Base-by-base conservation (phyloP, 2,888 invertebrate species). In the Ypsolopha sequella region DNA sequence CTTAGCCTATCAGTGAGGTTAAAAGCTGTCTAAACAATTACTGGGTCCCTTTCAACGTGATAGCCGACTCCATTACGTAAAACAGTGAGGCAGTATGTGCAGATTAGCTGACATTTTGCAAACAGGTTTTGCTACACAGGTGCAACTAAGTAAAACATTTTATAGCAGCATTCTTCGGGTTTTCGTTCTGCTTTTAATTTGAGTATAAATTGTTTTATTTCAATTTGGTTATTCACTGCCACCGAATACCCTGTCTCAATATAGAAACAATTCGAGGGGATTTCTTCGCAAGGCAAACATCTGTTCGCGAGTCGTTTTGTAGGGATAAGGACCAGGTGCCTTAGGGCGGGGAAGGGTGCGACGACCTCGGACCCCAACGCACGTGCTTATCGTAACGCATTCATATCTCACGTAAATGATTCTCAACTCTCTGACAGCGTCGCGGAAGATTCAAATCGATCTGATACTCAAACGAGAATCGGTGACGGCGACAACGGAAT, bases 331-430 rank as follows among this genome's bases (percentile, higher is more conserved):
- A 72, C 85, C 84, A 84, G 84, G 84, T 85, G 82, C 68, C 68
- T 71, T 65, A 66, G 70, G 74, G 73, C 76, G 71, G 65, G 63
- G 65, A 64, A 79, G 80, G 82, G 80, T 76, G 79, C 82, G 77
- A 71, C 80, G 82, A 84, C 85, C 85, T 70, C 76, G 70, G 64
- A 58, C 61, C 76, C 74, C 76, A 72, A 73, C 66, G 66, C 68
- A 65, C 70, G 69, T 67, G 65, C 64, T 47, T 45, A 33, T 38
- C 41, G 47, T 41, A 41, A 50, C 46, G 53, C 50, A 50, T 44
- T 35, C 44, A 44, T 36, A 36, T 36, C 47, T 38, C 47, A 13
- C 47, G 11, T 11, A 13, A 11, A 36, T 38, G 47, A 47, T 11
- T 47, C 47, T 47, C 36, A 36, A 47, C 47, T 47, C 14, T 47